Evolutionary conservation across 2,797 vertebrate species (phyloP).

Genomic region (Chelon labrosus): DNA sequence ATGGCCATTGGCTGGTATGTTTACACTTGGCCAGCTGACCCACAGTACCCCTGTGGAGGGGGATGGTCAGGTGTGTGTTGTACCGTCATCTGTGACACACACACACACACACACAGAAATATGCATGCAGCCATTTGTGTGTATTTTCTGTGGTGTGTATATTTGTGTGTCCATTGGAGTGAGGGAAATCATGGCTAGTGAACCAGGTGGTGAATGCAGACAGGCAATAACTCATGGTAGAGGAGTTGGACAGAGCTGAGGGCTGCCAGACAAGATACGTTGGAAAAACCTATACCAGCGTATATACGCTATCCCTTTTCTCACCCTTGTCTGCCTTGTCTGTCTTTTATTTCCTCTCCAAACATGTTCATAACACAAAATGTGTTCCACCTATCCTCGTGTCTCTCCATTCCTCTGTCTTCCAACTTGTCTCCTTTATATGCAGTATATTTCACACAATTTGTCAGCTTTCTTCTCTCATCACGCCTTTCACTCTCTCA

Average conservation of each 20-base stretch:
- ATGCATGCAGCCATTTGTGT: constrained; percentile 20
- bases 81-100: constrained; percentile 9
- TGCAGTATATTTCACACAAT: constrained; percentile 11
- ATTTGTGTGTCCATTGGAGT: constrained; percentile 65
- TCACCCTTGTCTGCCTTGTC: constrained; percentile 7
- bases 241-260: constrained; percentile 60
- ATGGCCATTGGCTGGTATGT: constrained; percentile 57
- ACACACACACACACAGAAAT: constrained; percentile 1
- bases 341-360: neutral
- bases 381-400: neutral
- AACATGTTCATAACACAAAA: neutral
- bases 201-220: constrained; percentile 77
- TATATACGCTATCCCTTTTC: constrained; percentile 34
- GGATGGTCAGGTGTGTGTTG: constrained; percentile 37
- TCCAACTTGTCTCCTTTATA: neutral
- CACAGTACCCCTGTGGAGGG: constrained; percentile 52
- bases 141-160: constrained; percentile 39
- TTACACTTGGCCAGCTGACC: constrained; percentile 74
- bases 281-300: constrained; percentile 39
- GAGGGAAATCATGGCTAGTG: constrained; percentile 75
- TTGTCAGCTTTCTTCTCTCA: constrained; percentile 11
- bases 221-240: constrained; percentile 74
- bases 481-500: constrained; percentile 22
- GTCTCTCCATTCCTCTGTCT: neutral
- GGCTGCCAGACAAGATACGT: constrained; percentile 40